Evolutionary conservation across 1,140 invertebrate genomes (phyloP).

Genomic region (Hypsibius dujardini): DNA sequence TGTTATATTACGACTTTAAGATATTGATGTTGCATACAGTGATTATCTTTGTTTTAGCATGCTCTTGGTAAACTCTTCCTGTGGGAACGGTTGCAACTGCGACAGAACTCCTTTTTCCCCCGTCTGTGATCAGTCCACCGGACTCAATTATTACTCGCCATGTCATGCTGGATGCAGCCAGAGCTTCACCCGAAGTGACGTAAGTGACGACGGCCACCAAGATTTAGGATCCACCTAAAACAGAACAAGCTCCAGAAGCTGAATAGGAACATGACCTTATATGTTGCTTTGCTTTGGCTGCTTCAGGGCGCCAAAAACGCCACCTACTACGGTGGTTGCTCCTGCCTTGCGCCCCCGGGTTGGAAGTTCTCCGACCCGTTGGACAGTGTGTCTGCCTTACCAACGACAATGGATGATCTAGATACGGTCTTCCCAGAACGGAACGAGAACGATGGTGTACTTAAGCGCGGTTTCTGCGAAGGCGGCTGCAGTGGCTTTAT

Average conservation of each 20-base stretch:
- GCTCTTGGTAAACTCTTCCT: background rate
- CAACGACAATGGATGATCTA: background rate
- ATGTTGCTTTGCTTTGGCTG: too few relatives aligned
- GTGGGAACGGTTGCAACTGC: conserved; percentile 1
- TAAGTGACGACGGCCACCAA: too few relatives aligned
- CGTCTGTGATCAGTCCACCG: background rate
- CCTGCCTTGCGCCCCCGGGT: background rate
- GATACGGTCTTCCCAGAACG: background rate
- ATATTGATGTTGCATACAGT: background rate
- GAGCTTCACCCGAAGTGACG: background rate
- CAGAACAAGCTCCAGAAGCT: too few relatives aligned
- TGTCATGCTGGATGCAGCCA: background rate
- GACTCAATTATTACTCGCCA: conserved; percentile 2
- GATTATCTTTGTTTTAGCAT: background rate
- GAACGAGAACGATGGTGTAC: background rate
- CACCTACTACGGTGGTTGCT: background rate
- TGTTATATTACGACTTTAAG: too few relatives aligned
- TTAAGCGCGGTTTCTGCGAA: conserved; percentile 2
- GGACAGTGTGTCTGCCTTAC: background rate
- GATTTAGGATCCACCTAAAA: too few relatives aligned
- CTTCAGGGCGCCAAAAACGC: too few relatives aligned
- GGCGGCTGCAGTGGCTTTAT: background rate
- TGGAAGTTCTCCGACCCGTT: conserved; percentile 9
- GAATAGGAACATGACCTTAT: too few relatives aligned
- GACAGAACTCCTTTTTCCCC: background rate